Evolutionary conservation across 2,888 invertebrate genomes (phyloP), one percentile per base, ranked within the genome.

Genomic region (Stegana nigrithorax): DNA sequence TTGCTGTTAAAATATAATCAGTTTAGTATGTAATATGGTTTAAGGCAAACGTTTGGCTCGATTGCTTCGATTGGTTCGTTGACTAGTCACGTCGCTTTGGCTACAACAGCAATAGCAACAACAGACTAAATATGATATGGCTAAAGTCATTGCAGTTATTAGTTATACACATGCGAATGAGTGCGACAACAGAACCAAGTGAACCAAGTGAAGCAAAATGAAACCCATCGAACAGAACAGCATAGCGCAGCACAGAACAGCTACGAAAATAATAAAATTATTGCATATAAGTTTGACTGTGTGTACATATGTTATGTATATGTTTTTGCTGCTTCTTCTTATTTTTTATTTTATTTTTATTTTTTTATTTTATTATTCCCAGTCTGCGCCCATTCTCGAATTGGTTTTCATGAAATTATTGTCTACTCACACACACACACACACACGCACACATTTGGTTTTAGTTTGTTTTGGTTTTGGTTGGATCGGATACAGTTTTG

Each of bases 81-180:
- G 64, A 50, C 47, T 61, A 21, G 45, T 51, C n/a, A 57, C 14
- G 29, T 66, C 62, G 67, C 60, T 67, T 70, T 65, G 32, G 21
- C 36, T 32, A 39, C 17, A 17, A n/a, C 17, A 17, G 39, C 17
- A n/a, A n/a, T n/a, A 39, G 39, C 17, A 39, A n/a, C 39, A 39
- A 14, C 14, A 14, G 72, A 60, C 72, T 75, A 75, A 75, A 75
- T 75, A 75, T 75, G 75, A 77, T 75, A 75, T 73, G 75, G 65
- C 73, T 39, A 39, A 17, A 39, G 39, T 47, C 23, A 47, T 21
- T 23, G 12, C 17, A 47, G 45, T 47, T 47, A 47, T 21, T 21
- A 17, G 47, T 21, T 36, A 7, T 25, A 4, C 2, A 27, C 14
- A 25, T 57, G 19, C 21, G 32, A 17, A 10, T 44, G 5, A 21